Evolutionary conservation across 1,140 invertebrate species (phyloP).

Genomic region (Conopomorpha cramerella): DNA sequence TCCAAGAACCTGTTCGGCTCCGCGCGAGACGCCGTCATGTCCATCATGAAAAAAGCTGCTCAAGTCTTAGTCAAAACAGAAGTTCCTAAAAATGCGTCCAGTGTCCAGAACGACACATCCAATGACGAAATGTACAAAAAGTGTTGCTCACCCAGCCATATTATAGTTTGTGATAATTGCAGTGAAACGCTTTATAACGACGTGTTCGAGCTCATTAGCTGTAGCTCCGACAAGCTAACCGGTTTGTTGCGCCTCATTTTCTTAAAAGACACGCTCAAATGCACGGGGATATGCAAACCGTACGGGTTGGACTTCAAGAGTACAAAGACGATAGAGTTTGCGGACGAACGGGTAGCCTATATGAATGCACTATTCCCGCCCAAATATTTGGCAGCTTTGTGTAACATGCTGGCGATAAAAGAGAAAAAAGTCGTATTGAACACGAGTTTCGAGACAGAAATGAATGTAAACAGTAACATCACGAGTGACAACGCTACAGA

Average conservation of each 20-base stretch:
- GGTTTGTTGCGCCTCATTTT: conserved; percentile 60
- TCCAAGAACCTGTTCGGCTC: conserved; percentile 79
- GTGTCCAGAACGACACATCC: conserved; percentile 41
- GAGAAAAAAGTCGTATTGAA: conserved; percentile 72
- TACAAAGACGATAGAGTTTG: conserved; percentile 48
- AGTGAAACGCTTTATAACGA: conserved; percentile 67
- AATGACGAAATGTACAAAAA: conserved; percentile 52
- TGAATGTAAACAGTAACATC: conserved; percentile 52
- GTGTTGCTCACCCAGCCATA: conserved; percentile 69
- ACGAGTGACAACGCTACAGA: conserved; percentile 46
- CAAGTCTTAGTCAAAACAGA: conserved; percentile 76
- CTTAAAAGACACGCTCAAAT: conserved; percentile 60
- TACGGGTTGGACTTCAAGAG: conserved; percentile 66
- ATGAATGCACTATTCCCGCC: conserved; percentile 65
- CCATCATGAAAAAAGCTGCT: conserved; percentile 87
- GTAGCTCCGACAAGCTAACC: conserved; percentile 61
- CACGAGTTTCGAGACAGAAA: conserved; percentile 57
- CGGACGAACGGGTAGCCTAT: conserved; percentile 53
- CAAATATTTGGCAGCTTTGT: conserved; percentile 76
- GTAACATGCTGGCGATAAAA: conserved; percentile 70
- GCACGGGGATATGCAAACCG: conserved; percentile 59
- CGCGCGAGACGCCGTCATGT: conserved; percentile 83
- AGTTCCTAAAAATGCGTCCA: conserved; percentile 59
- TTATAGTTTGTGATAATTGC: conserved; percentile 73
- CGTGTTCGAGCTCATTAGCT: conserved; percentile 71